These are phyloP conservation scores for Drosophila sp. DNA, from an alignment of 1,140 invertebrate genomes.

Conservation along the genomic window DNA sequence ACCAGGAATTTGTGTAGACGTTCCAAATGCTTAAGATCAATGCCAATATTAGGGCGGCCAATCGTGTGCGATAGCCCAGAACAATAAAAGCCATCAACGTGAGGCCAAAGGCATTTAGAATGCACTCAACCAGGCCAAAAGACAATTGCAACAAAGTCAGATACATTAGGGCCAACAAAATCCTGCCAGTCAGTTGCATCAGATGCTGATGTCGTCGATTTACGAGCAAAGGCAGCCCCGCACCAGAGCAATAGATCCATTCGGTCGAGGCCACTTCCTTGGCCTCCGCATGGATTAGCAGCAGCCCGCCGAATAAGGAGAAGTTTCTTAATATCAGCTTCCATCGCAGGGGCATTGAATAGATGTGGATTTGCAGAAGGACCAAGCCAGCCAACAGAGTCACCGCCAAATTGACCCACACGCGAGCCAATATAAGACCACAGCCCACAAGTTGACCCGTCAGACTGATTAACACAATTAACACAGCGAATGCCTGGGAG, in stretches of 20 bases:
- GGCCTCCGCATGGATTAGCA: constrained; percentile 38
- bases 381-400: constrained; percentile 29
- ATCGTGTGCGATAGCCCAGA: constrained; percentile 43
- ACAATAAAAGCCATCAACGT: constrained; percentile 42
- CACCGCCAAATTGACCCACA: constrained; percentile 35
- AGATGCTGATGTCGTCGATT: constrained; percentile 30
- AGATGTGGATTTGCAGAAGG: constrained; percentile 24
- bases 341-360: constrained; percentile 17
- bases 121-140: background rate
- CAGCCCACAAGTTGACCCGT: constrained; percentile 38
- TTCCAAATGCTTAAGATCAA: constrained; percentile 39
- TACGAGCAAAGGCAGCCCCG: constrained; percentile 24
- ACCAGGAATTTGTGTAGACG: constrained; percentile 33
- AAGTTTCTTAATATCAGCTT: constrained; percentile 38
- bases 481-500: constrained; percentile 2
- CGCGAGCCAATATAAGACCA: constrained; percentile 18
- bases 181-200: constrained; percentile 39
- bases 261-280: background rate
- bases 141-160: constrained; percentile 35
- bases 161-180: constrained; percentile 41
- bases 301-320: constrained; percentile 36
- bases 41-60: constrained; percentile 31
- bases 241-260: constrained; percentile 2
- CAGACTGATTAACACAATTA: constrained; percentile 27
- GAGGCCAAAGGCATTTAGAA: constrained; percentile 25